Conservation (phyloP, 2,888 invertebrate species). For the Philaethria dido region DNA sequence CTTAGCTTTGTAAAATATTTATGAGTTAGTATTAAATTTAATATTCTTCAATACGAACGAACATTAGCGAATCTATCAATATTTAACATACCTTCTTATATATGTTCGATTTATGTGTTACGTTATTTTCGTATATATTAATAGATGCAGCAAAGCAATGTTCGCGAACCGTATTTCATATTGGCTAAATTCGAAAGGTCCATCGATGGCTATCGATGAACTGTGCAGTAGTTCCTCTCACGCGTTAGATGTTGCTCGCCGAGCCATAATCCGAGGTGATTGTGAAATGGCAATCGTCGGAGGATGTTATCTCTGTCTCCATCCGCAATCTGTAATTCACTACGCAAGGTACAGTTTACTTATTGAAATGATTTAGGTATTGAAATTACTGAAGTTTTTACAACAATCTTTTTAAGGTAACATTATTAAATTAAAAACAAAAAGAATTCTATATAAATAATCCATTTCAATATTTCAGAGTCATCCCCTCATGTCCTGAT, state of each 20-base stretch:
- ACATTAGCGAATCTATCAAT: no score
- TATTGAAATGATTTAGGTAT: no score
- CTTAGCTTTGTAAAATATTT: no score
- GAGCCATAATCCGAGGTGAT: slow-evolving; percentile 58
- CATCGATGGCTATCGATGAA: slow-evolving; percentile 62
- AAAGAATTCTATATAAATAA: no score
- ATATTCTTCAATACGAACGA: no score
- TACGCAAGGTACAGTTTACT: slow-evolving; percentile 58
- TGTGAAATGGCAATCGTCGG: slow-evolving; percentile 84
- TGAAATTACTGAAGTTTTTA: no score
- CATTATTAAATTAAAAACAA: no score
- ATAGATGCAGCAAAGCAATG: slow-evolving; percentile 65
- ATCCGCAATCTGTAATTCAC: slow-evolving; percentile 74
- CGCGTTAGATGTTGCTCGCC: slow-evolving; percentile 62
- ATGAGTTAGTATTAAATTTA: no score
- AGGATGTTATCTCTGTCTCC: slow-evolving; percentile 82
- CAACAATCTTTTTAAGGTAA: no score
- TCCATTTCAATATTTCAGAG: slow-evolving; percentile 48
- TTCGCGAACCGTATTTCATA: slow-evolving; percentile 72
- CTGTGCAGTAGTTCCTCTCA: slow-evolving; percentile 62
- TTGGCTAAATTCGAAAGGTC: slow-evolving; percentile 69
- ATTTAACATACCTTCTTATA: no score
- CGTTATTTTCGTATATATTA: background rate
- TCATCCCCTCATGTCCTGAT: slow-evolving; percentile 85
- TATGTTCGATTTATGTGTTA: no score